Evolutionary conservation across 92 coral and sea anemone genomes (phyloP), one percentile per base, ranked within the genome.

Genomic region (Phenganax stokvisi): DNA sequence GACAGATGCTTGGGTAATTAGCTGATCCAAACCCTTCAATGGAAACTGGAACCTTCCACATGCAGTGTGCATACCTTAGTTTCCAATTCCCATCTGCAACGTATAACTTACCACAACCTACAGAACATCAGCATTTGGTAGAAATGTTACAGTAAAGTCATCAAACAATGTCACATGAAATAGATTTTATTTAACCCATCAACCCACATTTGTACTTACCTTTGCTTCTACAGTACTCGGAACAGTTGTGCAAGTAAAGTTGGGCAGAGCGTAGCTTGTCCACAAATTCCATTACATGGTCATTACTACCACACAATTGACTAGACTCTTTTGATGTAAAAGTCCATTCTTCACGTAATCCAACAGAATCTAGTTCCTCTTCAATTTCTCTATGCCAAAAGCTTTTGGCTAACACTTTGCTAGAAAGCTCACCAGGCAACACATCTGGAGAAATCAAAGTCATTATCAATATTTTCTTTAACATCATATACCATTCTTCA

Each of bases 11-110:
- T 13, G 87, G 84, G 30, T 84, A 84, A 30, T 76, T 84, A 54
- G 77, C 56, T 61, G 67, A 8, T 3, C 29, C 81, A n/a, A 84
- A 84, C 7, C 87, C 83, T n/a, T 76, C 87, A 12, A 84, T 72
- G 10, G 27, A 53, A 84, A 84, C 56, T 12, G 86, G 86, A 56
- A 37, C 47, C 6, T 75, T 57, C 86, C 86, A 84, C 86, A 84
- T 84, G 55, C 79, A 81, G 64, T 72, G 85, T 13, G 85, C 56
- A 72, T 73, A 58, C 55, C 63, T 69, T 3, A 82, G 85, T 73
- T 82, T 82, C 85, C 85, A 82, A 7, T 82, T 82, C 0, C 85
- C 85, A 72, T 82, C 87, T 20, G 87, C 83, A 2, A 84, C 71
- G 77, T 76, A 84, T 16, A 84, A 57, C 7, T 68, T 44, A n/a